Evolutionary conservation across 1,140 invertebrate genomes (phyloP), one percentile per base, ranked within the genome.

Genomic region (Eueides isabella): DNA sequence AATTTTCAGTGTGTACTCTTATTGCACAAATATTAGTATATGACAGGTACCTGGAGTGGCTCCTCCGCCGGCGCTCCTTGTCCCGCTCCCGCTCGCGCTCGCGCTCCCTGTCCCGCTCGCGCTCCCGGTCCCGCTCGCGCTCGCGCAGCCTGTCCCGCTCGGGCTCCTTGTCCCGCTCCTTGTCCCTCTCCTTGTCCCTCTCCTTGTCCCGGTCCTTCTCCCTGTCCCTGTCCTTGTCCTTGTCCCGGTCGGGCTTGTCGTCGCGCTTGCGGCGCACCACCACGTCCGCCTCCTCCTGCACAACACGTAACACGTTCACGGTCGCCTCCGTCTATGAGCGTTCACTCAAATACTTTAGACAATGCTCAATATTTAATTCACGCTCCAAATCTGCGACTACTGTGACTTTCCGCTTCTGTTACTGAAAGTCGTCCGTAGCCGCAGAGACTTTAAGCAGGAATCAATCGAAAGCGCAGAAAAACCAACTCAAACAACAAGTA

Each of bases 41-140:
- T 5, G 14, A 38, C 14, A 31, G 12, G 2, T 14, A 74, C 66
- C 72, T 63, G 26, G 65, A 68, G 14, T 48, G 67, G 95, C 91
- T 98, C 97, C 88, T 97, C 67, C 96, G 93, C 30, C 96, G 93
- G 67, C 93, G 80, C 80, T 94, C 89, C 11, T 26, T 55, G 9
- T 55, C 48, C 48, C 48, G 48, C 44, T 55, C 44, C 7, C 44
- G n/a, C 2, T 55, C 44, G 2, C 44, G 44, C 11, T 94, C 61
- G 19, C 38, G 26, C 19, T 26, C 48, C 19, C 48, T 55, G 7
- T 55, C 48, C 48, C 48, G 19, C 19, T 55, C 48, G 19, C 48
- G 48, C 48, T 55, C 48, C 2, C 48, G 19, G 28, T 64, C 61
- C 2, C 71, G n/a, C 5, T 72, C 67, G 28, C 67, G 41, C 14